Evolutionary conservation across 92 coral and sea anemone species (phyloP).

Genomic region (Ricordea florida): DNA sequence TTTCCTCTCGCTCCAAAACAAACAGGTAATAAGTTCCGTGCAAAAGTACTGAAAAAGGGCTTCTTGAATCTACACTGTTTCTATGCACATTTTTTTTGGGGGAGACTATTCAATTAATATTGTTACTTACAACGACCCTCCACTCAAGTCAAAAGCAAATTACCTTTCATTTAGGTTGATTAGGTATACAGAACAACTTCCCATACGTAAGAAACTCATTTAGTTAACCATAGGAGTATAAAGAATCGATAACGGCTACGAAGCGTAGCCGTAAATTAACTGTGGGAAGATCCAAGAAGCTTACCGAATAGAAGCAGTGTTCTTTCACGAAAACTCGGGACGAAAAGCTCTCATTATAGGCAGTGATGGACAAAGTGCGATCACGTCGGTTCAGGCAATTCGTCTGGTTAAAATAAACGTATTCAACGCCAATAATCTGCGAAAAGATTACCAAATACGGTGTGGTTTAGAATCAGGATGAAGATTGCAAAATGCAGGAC

Average conservation of each 20-base stretch:
- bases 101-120: no score
- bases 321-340: conserved; percentile 89
- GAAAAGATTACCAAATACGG: no score
- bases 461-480: no score
- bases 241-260: no score
- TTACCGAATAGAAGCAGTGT: conserved; percentile 91
- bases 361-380: conserved; percentile 83
- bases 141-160: no score
- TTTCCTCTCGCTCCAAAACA: conserved; percentile 1
- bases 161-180: no score
- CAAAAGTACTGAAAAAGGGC: background rate
- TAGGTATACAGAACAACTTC: no score
- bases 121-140: no score
- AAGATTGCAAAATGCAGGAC: no score
- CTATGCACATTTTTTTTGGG: background rate
- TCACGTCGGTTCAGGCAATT: conserved; percentile 85
- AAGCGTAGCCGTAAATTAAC: no score
- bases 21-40: no score
- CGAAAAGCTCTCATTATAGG: conserved; percentile 93
- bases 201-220: background rate
- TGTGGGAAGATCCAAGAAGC: conserved; percentile 23
- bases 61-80: background rate
- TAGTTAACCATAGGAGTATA: background rate
- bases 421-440: conserved; percentile 96
- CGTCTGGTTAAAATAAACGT: conserved; percentile 92